Percentiles rank a stretch among this genome's conserved stretches.
Conservation (phyloP, 2,113 vertebrate species). For the Phasianus colchicus region DNA sequence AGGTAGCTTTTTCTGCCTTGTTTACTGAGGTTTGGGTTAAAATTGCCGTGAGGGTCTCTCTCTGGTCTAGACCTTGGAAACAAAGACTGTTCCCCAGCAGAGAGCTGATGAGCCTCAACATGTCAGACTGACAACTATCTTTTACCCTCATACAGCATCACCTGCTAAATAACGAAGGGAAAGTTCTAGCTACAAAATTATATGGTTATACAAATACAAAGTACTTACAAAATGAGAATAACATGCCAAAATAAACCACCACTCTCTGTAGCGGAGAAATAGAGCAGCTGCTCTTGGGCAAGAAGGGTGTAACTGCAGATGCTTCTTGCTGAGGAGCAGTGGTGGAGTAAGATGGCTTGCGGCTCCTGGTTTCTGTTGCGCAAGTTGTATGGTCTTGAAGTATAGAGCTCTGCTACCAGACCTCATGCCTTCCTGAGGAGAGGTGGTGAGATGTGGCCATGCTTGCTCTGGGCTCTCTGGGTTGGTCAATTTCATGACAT, state of each 20-base stretch:
- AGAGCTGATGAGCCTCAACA: constrained; percentile 33
- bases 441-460: accelerated
- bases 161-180: constrained; percentile 53
- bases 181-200: constrained; percentile 63
- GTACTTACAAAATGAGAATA: constrained; percentile 49
- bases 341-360: neutral
- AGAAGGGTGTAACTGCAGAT: constrained; percentile 30
- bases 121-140: neutral
- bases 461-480: neutral
- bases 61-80: constrained; percentile 26
- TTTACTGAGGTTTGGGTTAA: constrained; percentile 15
- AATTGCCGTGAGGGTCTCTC: constrained; percentile 1
- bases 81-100: neutral
- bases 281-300: constrained; percentile 50
- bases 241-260: constrained; percentile 58
- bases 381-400: neutral
- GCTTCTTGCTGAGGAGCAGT: accelerated
- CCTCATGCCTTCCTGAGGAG: neutral
- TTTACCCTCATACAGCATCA: neutral
- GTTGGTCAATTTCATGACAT: neutral
- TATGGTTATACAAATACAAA: constrained; percentile 52
- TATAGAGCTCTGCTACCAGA: neutral
- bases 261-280: neutral
- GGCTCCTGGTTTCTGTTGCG: constrained; percentile 47
- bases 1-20: neutral